Evolutionary conservation across 2,113 vertebrate genomes (phyloP).

Genomic region (Xiphophorus couchianus): DNA sequence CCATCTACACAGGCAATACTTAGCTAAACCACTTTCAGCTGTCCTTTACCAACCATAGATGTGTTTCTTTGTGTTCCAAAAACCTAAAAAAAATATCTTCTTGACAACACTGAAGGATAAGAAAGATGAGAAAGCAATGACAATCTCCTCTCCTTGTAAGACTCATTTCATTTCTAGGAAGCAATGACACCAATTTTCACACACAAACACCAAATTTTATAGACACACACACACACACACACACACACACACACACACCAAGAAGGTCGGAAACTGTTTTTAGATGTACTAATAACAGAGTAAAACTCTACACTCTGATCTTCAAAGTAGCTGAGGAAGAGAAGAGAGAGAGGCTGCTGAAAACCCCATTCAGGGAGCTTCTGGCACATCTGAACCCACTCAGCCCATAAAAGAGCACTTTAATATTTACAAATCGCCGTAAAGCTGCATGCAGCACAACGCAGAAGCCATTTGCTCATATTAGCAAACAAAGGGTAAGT

Average conservation of each 20-base stretch:
- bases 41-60: not conserved
- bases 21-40: not conserved
- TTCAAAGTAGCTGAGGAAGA: conserved; percentile 61
- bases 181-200: conserved; percentile 30
- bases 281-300: conserved; percentile 71
- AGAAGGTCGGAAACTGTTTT: conserved; percentile 62
- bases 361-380: conserved; percentile 42
- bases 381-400: conserved; percentile 62
- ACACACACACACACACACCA: conserved; percentile 42
- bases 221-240: conserved; percentile 21
- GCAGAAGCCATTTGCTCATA: conserved; percentile 26
- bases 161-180: conserved; percentile 51
- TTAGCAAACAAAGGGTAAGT: conserved; percentile 33
- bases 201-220: conserved; percentile 24
- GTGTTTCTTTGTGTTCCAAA: conserved; percentile 20
- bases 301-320: conserved; percentile 65
- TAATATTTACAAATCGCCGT: conserved; percentile 70
- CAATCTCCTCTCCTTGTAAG: conserved; percentile 23
- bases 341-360: conserved; percentile 46
- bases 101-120: conserved; percentile 22
- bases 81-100: conserved; percentile 4
- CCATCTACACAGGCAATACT: not conserved
- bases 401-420: conserved; percentile 64
- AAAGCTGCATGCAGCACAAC: conserved; percentile 40
- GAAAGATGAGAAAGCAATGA: conserved; percentile 35